These are phyloP conservation scores for Otus sunia DNA, from an alignment of 2,113 vertebrate genomes.

Conservation along the genomic window DNA sequence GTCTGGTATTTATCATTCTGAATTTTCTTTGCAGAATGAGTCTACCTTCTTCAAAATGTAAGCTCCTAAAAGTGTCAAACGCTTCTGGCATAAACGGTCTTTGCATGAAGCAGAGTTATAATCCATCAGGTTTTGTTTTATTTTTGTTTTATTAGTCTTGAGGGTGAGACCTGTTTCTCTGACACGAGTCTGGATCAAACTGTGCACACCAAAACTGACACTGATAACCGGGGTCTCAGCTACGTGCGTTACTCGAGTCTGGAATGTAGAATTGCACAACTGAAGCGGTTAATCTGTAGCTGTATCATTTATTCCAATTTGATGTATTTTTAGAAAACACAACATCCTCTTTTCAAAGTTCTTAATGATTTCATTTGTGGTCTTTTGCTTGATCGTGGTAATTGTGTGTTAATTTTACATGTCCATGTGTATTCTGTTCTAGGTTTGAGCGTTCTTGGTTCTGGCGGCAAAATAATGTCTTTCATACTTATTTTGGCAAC, in stretches of 20 bases:
- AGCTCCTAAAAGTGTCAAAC: not conserved
- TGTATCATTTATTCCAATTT: not conserved
- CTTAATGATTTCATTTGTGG: not conserved
- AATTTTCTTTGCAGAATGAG: conserved; percentile 58
- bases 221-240: accelerated
- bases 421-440: not conserved
- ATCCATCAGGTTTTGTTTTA: not conserved
- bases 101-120: not conserved
- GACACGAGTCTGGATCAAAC: accelerated
- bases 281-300: not conserved
- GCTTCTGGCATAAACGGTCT: not conserved
- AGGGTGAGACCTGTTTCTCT: conserved; percentile 10
- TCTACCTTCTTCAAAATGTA: not conserved
- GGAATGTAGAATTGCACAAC: not conserved
- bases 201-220: not conserved
- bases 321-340: not conserved
- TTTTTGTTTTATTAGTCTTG: not conserved
- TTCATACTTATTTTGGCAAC: not conserved
- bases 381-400: not conserved
- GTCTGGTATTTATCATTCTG: conserved; percentile 56
- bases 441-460: not conserved
- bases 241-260: accelerated
- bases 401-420: not conserved
- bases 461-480: not conserved
- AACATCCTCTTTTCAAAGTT: not conserved